These are phyloP conservation scores for Nomada goodeniana DNA, from an alignment of 2,888 invertebrate species.

Conservation along the genomic window DNA sequence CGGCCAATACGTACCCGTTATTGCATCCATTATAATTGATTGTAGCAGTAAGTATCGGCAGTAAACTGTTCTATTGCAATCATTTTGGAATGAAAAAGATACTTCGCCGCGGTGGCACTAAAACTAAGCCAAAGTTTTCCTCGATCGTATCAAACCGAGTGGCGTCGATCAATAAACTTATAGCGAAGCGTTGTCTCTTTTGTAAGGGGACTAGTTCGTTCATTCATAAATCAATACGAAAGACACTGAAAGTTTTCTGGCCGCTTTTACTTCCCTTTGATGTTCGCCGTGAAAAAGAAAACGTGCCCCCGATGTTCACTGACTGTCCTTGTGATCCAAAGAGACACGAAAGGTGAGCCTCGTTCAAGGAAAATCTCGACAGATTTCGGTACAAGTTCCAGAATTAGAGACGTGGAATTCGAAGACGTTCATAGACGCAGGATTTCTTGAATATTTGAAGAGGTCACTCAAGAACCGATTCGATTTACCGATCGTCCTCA, in stretches of 20 bases:
- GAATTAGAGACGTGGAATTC: constrained; percentile 14
- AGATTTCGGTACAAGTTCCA: constrained; percentile 27
- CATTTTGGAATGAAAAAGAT: neutral
- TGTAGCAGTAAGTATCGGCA: neutral
- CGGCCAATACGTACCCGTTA: constrained; percentile 3
- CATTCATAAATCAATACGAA: constrained; percentile 37
- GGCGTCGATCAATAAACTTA: constrained; percentile 42
- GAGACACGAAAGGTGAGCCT: constrained; percentile 36
- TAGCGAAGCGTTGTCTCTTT: neutral
- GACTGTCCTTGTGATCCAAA: constrained; percentile 10
- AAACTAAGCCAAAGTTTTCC: constrained; percentile 1
- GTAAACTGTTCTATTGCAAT: neutral
- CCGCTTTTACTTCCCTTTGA: constrained; percentile 35
- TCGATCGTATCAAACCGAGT: constrained; percentile 24
- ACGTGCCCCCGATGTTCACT: neutral
- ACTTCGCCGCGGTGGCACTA: neutral
- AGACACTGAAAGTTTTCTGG: constrained; percentile 8
- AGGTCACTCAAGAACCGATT: neutral
- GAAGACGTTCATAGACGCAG: neutral
- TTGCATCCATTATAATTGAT: constrained; percentile 7
- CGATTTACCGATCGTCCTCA: neutral
- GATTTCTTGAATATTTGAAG: constrained; percentile 1
- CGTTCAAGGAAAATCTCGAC: constrained; percentile 4
- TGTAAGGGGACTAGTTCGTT: neutral
- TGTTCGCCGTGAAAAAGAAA: constrained; percentile 3